phyloP scores from a whole-genome alignment of 2,888 invertebrate species.

The Salticus scenicus region DNA sequence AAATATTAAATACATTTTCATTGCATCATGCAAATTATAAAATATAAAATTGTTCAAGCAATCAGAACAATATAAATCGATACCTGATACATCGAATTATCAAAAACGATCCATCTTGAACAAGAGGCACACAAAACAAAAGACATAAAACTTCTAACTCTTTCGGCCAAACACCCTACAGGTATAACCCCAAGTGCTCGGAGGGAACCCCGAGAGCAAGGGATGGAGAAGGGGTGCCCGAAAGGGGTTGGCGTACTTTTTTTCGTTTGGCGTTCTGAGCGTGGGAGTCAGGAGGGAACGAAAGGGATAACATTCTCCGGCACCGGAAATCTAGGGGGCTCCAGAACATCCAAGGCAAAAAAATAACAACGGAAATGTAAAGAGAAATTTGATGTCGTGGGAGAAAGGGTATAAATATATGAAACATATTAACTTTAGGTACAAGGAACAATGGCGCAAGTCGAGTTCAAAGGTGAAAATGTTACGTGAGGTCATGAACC shows the following conservation, averaged over 20 bases:
- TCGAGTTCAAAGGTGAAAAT: not conserved
- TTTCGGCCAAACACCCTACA: slow-evolving; percentile 17
- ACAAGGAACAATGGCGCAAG: slow-evolving; percentile 31
- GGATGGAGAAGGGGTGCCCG: slow-evolving; percentile 31
- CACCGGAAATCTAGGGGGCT: slow-evolving; percentile 33
- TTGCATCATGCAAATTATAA: too few species aligned
- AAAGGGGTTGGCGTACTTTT: slow-evolving; percentile 40
- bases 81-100: too few species aligned
- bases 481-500: slow-evolving; percentile 2
- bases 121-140: not conserved
- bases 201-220: not conserved
- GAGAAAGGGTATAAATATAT: slow-evolving; percentile 61
- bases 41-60: too few species aligned
- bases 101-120: not conserved
- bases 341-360: slow-evolving; percentile 33
- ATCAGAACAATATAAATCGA: too few species aligned
- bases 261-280: slow-evolving; percentile 29
- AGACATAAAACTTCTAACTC: not conserved
- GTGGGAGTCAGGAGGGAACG: slow-evolving; percentile 60
- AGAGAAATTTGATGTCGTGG: slow-evolving; percentile 68
- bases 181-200: not conserved
- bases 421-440: slow-evolving; percentile 28
- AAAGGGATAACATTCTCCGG: slow-evolving; percentile 64
- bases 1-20: too few species aligned
- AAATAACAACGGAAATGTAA: slow-evolving; percentile 68